Evolutionary conservation across 2,888 invertebrate genomes (phyloP).

Genomic region (Conops quadrifasciatus): DNA sequence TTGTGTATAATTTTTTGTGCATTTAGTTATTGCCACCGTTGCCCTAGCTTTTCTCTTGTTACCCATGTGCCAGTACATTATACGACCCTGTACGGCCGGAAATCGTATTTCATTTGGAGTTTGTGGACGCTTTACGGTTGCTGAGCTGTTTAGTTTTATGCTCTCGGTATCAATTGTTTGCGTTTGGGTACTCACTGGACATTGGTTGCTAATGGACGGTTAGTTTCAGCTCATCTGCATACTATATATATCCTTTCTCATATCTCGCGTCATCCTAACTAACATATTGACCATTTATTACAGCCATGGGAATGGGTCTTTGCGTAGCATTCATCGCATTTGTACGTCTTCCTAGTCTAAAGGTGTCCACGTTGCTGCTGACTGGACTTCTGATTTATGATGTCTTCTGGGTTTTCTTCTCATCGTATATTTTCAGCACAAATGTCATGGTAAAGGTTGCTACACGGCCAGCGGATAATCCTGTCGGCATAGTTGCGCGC

Average conservation of each 20-base stretch:
- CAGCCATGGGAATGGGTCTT: slow-evolving; percentile 97
- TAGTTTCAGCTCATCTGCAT: slow-evolving; percentile 49
- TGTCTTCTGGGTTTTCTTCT: slow-evolving; percentile 99
- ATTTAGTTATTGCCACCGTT: slow-evolving; percentile 90
- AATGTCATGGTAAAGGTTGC: slow-evolving; percentile 98
- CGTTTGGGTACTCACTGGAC: slow-evolving; percentile 97
- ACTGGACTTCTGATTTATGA: slow-evolving; percentile 95
- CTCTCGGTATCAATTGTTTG: slow-evolving; percentile 93
- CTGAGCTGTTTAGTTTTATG: slow-evolving; percentile 92
- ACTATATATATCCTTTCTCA: slow-evolving; percentile 9
- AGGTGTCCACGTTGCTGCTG: slow-evolving; percentile 92
- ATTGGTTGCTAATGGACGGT: slow-evolving; percentile 98
- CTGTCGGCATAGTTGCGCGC: slow-evolving; percentile 91
- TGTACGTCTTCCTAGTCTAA: slow-evolving; percentile 93
- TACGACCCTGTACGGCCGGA: slow-evolving; percentile 83
- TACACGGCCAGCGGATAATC: slow-evolving; percentile 88
- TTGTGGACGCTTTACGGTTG: slow-evolving; percentile 93
- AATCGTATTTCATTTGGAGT: slow-evolving; percentile 88
- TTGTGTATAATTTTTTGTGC: slow-evolving; percentile 19
- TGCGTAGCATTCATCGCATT: slow-evolving; percentile 98
- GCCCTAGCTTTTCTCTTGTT: slow-evolving; percentile 94
- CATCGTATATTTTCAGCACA: slow-evolving; percentile 97
- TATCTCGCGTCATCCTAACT: slow-evolving; percentile 5
- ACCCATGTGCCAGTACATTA: slow-evolving; percentile 97
- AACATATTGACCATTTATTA: slow-evolving; percentile 45